Conservation (phyloP, 1,140 invertebrate species). For the Antheraea mylitta region DNA sequence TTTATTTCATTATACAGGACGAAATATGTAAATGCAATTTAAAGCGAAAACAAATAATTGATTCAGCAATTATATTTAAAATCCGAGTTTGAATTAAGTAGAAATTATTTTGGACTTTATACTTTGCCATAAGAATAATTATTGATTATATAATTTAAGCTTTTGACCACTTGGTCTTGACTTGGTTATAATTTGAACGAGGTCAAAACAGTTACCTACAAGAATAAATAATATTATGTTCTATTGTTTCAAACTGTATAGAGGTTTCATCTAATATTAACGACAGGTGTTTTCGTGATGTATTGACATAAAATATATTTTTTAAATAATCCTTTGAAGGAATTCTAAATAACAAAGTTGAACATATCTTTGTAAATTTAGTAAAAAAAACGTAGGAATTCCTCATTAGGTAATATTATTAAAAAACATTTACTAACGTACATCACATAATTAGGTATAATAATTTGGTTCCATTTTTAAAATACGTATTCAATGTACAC, state of each 20-base stretch:
- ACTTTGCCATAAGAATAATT: no score
- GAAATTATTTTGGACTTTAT: no score
- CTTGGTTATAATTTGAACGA: constrained; percentile 18
- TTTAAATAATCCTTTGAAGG: not conserved
- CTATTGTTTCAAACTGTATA: constrained; percentile 18
- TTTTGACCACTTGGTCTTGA: not conserved
- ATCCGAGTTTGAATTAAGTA: no score
- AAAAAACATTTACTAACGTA: not conserved
- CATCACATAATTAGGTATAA: constrained; percentile 17
- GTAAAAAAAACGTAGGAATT: not conserved
- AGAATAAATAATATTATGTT: constrained; percentile 21
- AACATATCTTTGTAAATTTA: not conserved
- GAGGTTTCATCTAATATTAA: no score
- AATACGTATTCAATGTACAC: constrained; percentile 10
- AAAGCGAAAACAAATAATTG: no score
- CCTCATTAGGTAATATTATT: not conserved
- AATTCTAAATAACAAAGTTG: not conserved
- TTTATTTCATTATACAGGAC: no score
- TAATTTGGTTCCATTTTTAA: constrained; percentile 44
- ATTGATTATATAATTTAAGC: not conserved
- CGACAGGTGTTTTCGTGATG: no score
- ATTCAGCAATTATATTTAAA: no score
- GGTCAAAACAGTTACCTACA: constrained; percentile 15
- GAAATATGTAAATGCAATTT: no score
- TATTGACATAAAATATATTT: no score